phyloP scores from a whole-genome alignment of 2,113 vertebrate genomes.

The Natator depressus region DNA sequence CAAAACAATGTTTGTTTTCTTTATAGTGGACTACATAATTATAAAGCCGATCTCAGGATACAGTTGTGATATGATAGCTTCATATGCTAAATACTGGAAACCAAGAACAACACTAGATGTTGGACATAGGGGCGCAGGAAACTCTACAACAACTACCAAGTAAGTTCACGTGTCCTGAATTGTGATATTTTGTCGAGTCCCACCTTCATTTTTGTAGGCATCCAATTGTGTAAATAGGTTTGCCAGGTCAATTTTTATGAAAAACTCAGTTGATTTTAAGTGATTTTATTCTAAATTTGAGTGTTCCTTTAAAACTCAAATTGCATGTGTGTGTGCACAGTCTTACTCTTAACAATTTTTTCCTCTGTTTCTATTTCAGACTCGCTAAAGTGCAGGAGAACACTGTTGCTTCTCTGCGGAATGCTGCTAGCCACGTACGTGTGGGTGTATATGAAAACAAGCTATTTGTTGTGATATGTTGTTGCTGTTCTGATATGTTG shows the following conservation, averaged over 20 bases:
- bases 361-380: conserved; percentile 74
- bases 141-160: conserved; percentile 88
- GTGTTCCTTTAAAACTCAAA: neutral
- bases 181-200: neutral
- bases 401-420: conserved; percentile 94
- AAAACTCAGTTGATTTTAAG: neutral
- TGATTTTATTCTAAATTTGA: neutral
- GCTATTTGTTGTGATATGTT: neutral
- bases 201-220: neutral
- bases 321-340: neutral
- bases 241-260: neutral
- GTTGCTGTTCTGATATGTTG: too few species aligned
- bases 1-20: neutral
- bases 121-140: conserved; percentile 95
- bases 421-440: conserved; percentile 93
- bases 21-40: conserved; percentile 93
- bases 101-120: conserved; percentile 90
- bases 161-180: conserved; percentile 69
- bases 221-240: neutral
- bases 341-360: neutral
- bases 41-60: conserved; percentile 89
- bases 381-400: conserved; percentile 95
- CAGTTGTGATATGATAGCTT: conserved; percentile 89
- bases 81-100: conserved; percentile 93
- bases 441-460: neutral